A percentile compares a stretch with the other conserved stretches of the same genome.
Conservation (phyloP, 2,797 vertebrate species). For the Otolemur crassicaudatus region DNA sequence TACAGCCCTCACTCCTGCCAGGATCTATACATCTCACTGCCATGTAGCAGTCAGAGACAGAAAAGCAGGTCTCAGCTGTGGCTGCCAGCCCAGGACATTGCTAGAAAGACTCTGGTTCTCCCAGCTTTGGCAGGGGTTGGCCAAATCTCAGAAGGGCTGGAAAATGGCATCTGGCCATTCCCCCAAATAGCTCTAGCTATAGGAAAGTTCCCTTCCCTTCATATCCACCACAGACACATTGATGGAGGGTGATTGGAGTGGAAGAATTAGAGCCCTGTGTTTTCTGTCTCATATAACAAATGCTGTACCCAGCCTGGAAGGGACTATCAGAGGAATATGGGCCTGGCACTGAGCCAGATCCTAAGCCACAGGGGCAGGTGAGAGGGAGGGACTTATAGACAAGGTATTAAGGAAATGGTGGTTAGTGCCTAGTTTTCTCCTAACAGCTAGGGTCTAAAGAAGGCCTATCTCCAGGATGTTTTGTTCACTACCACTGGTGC, state of each 20-base stretch:
- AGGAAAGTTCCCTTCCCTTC: constrained; percentile 55
- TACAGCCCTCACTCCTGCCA: constrained; percentile 62
- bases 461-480: neutral
- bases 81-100: constrained; percentile 72
- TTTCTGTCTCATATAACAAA: constrained; percentile 8
- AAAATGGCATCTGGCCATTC: constrained; percentile 51
- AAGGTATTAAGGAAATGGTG: constrained; percentile 16
- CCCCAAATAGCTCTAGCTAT: constrained; percentile 45
- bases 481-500: constrained; percentile 28
- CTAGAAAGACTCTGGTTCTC: constrained; percentile 76
- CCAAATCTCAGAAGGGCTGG: constrained; percentile 29
- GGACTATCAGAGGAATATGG: neutral
- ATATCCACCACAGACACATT: neutral
- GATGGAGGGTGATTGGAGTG: neutral
- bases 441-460: constrained; percentile 5
- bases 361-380: neutral
- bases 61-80: constrained; percentile 53
- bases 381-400: neutral
- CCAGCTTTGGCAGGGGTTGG: constrained; percentile 56
- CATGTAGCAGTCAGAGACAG: constrained; percentile 46
- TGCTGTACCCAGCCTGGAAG: constrained; percentile 2
- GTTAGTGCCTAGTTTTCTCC: neutral
- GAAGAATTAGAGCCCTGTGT: neutral
- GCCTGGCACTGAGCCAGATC: neutral
- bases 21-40: neutral